These are phyloP conservation scores for Plodia interpunctella DNA, from an alignment of 1,140 invertebrate genomes.

Conservation along the genomic window DNA sequence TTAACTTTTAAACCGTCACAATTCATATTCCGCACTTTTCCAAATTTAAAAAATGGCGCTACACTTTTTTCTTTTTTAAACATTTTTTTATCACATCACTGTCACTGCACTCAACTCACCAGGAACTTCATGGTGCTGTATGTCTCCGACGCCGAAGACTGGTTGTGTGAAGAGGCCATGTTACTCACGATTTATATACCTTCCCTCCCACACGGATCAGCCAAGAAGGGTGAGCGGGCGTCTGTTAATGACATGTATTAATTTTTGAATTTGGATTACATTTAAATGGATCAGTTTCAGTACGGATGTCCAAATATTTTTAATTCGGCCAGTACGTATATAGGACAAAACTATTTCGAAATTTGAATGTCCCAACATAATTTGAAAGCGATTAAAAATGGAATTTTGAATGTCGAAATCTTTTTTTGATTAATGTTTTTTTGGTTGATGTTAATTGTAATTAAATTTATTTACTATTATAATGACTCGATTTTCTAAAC, in stretches of 20 bases:
- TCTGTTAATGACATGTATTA: constrained; percentile 37
- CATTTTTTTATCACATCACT: constrained; percentile 33
- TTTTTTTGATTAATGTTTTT: too few species aligned
- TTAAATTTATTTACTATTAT: too few species aligned
- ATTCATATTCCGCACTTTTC: constrained; percentile 1
- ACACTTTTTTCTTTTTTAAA: constrained; percentile 20
- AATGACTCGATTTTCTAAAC: too few species aligned
- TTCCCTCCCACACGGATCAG: constrained; percentile 54
- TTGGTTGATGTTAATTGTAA: too few species aligned
- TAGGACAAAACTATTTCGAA: not conserved
- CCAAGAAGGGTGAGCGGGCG: constrained; percentile 55
- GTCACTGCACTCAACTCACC: constrained; percentile 60
- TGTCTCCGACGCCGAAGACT: constrained; percentile 69
- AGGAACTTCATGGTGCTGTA: constrained; percentile 66
- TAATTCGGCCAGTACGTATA: not conserved
- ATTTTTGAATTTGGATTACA: constrained; percentile 23
- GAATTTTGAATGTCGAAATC: too few species aligned
- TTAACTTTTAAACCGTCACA: too few species aligned
- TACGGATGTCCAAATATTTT: not conserved
- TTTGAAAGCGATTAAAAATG: too few species aligned
- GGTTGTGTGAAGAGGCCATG: constrained; percentile 50
- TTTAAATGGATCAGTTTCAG: constrained; percentile 16
- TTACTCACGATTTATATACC: constrained; percentile 52
- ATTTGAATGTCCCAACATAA: too few species aligned
- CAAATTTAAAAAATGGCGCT: constrained; percentile 16